Percentiles rank a stretch among this genome's conserved stretches.
Evolutionary conservation across 2,113 vertebrate genomes (phyloP).

Genomic region (Indicator indicator): DNA sequence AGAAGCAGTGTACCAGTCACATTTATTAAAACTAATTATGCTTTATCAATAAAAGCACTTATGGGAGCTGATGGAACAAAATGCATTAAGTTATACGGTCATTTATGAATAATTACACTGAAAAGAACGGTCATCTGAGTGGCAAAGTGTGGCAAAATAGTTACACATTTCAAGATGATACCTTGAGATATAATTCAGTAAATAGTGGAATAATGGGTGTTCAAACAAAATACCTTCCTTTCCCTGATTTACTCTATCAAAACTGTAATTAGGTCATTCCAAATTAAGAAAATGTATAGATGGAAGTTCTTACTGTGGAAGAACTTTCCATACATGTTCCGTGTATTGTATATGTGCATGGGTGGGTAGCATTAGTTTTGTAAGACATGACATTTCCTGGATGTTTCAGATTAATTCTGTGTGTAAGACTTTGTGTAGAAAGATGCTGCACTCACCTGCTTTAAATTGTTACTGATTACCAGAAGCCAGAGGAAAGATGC

Average conservation of each 20-base stretch:
- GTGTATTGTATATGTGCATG: background rate
- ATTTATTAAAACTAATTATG: conserved; percentile 40
- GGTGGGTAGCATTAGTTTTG: background rate
- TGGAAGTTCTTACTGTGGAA: background rate
- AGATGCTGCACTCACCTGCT: background rate
- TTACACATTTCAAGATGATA: background rate
- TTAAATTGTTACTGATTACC: background rate
- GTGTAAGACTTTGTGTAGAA: background rate
- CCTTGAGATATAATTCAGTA: background rate
- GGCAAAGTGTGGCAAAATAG: background rate
- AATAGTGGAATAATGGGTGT: background rate
- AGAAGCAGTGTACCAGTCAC: conserved; percentile 11
- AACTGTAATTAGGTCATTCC: background rate
- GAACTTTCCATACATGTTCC: background rate
- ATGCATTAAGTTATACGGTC: background rate
- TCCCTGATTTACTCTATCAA: background rate
- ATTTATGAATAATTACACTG: background rate
- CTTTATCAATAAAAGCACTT: conserved; percentile 43
- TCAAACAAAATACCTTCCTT: background rate
- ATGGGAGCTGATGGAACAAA: background rate
- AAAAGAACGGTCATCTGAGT: background rate
- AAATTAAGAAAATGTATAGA: background rate
- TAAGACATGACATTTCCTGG: background rate
- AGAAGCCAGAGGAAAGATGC: background rate
- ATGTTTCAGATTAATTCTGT: background rate